Conservation (phyloP, 2,113 vertebrate species). For the Pteronura brasiliensis region DNA sequence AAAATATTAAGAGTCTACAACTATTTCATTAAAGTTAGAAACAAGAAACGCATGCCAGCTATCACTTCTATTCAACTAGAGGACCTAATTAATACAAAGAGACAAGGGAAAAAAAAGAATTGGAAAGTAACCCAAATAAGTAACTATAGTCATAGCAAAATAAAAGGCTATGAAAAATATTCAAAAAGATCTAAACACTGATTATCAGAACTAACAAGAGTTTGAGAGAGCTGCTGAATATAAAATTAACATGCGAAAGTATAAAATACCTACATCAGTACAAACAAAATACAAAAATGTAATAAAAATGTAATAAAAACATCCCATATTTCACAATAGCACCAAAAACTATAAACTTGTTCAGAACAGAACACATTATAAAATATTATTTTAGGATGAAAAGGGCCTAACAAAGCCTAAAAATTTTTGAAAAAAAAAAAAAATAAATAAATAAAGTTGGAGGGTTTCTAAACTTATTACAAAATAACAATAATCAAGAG, state of each 20-base stretch:
- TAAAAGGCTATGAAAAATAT: not conserved
- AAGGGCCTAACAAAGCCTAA: not conserved
- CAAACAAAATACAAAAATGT: not conserved
- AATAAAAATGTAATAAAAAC: not conserved
- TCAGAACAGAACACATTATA: not conserved
- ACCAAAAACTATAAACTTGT: not conserved
- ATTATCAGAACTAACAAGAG: not conserved
- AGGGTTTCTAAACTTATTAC: not conserved
- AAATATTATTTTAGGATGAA: not conserved
- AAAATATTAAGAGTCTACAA: not conserved
- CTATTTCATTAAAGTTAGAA: not conserved
- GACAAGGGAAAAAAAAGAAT: not conserved
- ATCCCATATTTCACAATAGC: not conserved
- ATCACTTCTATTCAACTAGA: not conserved
- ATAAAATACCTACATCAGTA: not conserved
- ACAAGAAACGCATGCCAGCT: not conserved
- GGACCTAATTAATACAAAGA: not conserved
- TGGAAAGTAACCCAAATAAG: not conserved
- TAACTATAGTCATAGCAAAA: not conserved
- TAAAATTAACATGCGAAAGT: not conserved
- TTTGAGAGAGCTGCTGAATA: not conserved
- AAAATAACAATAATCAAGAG: not conserved
- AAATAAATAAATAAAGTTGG: not conserved
- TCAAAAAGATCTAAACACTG: not conserved
- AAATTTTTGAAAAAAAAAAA: not conserved